Percentiles rank a stretch among this genome's conserved stretches.
Evolutionary conservation across 2,797 vertebrate species (phyloP).

Genomic region (Rhyacichthys aspro): DNA sequence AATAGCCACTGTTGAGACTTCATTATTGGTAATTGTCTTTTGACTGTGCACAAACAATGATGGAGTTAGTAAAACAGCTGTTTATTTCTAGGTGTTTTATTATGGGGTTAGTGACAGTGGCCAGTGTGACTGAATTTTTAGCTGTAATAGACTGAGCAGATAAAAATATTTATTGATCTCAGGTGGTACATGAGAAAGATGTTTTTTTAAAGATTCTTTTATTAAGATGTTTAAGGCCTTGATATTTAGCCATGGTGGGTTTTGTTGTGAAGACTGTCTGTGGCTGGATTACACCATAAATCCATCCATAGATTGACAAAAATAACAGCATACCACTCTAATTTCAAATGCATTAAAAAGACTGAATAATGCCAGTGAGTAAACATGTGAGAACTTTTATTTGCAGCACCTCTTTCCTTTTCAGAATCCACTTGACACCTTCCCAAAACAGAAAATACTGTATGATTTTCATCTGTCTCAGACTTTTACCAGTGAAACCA

Average conservation of each 20-base stretch:
- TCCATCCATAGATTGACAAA: not conserved
- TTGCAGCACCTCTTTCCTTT: slow-evolving; percentile 57
- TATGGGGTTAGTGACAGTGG: not conserved
- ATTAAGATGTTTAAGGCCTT: not conserved
- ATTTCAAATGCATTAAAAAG: slow-evolving; percentile 8
- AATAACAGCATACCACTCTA: too few species aligned
- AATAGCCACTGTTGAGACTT: slow-evolving; percentile 1
- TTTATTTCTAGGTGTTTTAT: too few species aligned
- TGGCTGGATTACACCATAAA: slow-evolving; percentile 15
- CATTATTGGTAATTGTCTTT: slow-evolving; percentile 9
- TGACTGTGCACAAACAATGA: slow-evolving; percentile 6
- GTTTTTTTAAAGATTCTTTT: too few species aligned
- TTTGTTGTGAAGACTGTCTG: not conserved
- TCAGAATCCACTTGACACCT: slow-evolving; percentile 37
- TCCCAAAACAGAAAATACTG: slow-evolving; percentile 44
- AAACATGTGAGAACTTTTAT: slow-evolving; percentile 72
- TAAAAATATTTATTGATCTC: not conserved
- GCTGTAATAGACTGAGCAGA: too few species aligned
- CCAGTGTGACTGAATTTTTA: too few species aligned
- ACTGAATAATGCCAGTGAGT: slow-evolving; percentile 29
- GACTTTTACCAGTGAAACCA: slow-evolving; percentile 25
- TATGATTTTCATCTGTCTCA: slow-evolving; percentile 50
- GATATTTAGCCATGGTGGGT: not conserved
- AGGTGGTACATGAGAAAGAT: too few species aligned
- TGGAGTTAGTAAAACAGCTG: not conserved